phyloP scores from a whole-genome alignment of 2,888 invertebrate genomes.

The Girardia tigrina region DNA sequence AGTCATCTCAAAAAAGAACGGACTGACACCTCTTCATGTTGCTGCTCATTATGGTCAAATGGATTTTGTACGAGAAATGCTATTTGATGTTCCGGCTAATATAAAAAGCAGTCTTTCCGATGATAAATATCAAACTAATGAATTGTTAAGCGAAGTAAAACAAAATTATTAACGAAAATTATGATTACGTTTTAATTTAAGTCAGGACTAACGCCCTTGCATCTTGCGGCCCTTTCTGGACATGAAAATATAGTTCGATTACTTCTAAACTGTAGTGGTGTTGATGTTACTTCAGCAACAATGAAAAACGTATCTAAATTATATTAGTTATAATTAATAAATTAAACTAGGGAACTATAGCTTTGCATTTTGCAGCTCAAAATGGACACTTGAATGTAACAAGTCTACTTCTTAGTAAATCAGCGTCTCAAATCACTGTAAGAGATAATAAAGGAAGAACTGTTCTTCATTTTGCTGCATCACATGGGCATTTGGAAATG shows the following conservation, averaged over 20 bases:
- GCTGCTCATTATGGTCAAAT: conserved; percentile 94
- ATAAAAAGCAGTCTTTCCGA: too few species aligned
- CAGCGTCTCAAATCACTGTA: conserved; percentile 68
- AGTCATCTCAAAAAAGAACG: conserved; percentile 61
- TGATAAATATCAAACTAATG: too few species aligned
- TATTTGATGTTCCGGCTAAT: conserved; percentile 81
- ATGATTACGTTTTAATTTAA: conserved; percentile 40
- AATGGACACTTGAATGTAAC: conserved; percentile 93
- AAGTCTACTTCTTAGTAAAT: conserved; percentile 82
- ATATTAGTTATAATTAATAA: not conserved
- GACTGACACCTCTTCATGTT: conserved; percentile 86
- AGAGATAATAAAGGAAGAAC: conserved; percentile 85
- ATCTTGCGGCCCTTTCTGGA: conserved; percentile 87
- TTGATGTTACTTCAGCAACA: conserved; percentile 79
- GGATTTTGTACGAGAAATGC: conserved; percentile 80
- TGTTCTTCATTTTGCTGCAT: conserved; percentile 89
- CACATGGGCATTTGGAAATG: conserved; percentile 94
- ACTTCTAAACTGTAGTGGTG: conserved; percentile 84
- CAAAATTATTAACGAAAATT: too few species aligned
- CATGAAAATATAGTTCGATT: conserved; percentile 92
- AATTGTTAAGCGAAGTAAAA: too few species aligned
- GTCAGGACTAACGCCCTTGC: conserved; percentile 92
- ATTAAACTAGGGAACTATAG: conserved; percentile 73
- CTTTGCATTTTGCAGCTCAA: conserved; percentile 90
- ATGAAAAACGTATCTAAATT: conserved; percentile 42